Evolutionary conservation across 2,797 vertebrate species (phyloP).

Genomic region (Dryobates pubescens): DNA sequence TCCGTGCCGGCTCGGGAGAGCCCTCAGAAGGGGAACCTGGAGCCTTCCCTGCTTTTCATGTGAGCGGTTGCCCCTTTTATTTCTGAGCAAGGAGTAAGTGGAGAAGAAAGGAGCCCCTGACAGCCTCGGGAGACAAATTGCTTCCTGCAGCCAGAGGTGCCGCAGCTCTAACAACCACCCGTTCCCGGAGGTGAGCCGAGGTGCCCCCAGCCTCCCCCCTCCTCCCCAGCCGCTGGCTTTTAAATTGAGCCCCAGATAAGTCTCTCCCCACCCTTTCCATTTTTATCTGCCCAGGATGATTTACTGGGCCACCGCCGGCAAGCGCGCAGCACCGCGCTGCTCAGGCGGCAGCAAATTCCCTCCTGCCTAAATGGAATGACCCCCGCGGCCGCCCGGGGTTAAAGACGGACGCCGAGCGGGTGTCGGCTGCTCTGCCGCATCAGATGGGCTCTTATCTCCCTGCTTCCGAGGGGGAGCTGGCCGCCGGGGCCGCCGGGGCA

Average conservation of each 20-base stretch:
- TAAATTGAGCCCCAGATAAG: neutral
- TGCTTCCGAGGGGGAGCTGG: neutral
- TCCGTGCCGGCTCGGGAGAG: conserved; percentile 45
- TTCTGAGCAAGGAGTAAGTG: conserved; percentile 57
- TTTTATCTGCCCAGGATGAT: neutral
- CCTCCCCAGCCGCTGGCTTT: neutral
- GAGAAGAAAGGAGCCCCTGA: conserved; percentile 57
- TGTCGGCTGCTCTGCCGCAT: neutral
- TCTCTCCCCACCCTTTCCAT: neutral
- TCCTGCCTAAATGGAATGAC: neutral
- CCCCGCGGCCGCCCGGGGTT: neutral
- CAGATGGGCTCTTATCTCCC: neutral
- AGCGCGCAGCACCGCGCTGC: neutral
- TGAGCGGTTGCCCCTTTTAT: conserved; percentile 59
- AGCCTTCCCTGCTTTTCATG: conserved; percentile 64
- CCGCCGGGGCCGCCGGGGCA: neutral
- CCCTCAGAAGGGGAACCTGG: conserved; percentile 52
- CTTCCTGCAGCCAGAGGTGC: conserved; percentile 57
- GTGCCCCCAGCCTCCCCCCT: neutral
- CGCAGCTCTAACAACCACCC: conserved; percentile 30
- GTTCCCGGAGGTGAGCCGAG: conserved; percentile 40
- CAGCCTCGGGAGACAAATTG: conserved; percentile 67
- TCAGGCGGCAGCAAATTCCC: neutral
- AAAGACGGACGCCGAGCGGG: neutral
- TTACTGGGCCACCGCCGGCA: neutral